Base-by-base conservation (phyloP, 2,888 invertebrate genomes). In the Maniola hyperantus region DNA sequence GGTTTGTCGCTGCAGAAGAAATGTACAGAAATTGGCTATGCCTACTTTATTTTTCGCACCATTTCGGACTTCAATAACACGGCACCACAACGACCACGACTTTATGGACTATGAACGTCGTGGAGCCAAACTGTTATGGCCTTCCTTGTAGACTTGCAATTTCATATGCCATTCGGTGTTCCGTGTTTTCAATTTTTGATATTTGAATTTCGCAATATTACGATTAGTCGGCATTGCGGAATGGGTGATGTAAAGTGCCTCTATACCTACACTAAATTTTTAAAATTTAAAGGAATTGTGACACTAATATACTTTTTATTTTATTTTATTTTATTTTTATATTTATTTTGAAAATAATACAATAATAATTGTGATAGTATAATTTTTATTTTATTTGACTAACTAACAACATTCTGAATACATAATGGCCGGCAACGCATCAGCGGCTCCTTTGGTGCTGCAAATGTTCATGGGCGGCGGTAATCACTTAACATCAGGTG, bases 51-150 rank as follows among this genome's bases (percentile, higher is more conserved):
- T 62, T 51, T 62, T 53, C 11, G 46, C 44, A 57, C 61, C 68
- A 65, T 68, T 61, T 65, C 36, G 65, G 61, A 65, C 51, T 65
- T 57, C 58, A 65, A 68, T 65, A 69, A 60, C 66, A 50, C 36
- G 53, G 55, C 18, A 66, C 60, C 62, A 39, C 51, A 33, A 44
- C 53, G 64, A 60, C 51, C 64, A 61, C 53, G 39, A 46, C 60
- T 66, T 69, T 69, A 69, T 66, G 60, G 64, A 66, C 66, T 64
- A 60, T 64, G 57, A 66, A 64, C 64, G 64, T 42, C 61, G 64
- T 64, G 39, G 66, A 57, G 66, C 66, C 64, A 61, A 66, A 69
- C 63, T 63, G 64, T 69, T 69, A 61, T 64, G 53, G 53, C 61
- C 36, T 53, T 57, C 48, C 48, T 67, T 67, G 64, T 67, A 64